Evolutionary conservation across 2,888 invertebrate genomes (phyloP), one percentile per base, ranked within the genome.

Genomic region (Andrena praecox): DNA sequence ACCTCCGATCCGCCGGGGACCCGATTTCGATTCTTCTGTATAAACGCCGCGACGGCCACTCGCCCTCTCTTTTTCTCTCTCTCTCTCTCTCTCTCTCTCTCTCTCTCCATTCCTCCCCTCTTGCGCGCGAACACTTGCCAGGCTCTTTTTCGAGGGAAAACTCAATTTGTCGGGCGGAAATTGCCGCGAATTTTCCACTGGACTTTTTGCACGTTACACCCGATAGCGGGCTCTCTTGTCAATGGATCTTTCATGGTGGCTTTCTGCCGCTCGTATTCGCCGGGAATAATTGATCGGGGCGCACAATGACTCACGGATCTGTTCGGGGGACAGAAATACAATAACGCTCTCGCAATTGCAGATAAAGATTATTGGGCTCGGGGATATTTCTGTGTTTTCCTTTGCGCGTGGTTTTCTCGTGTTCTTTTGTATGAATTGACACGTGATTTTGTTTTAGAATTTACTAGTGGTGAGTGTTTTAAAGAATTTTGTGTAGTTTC

Each of bases 1-100:
- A 8, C 24, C 70, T 56, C 60, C 29, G 31, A 10, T 27, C 72
- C 70, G 31, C 16, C 29, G 63, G 33, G 60, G 71, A 71, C 77
- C 80, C 72, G 64, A 87, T 80, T 77, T 82, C 35, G 66, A 67
- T 67, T 42, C 48, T 73, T 33, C 48, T 63, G 42, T 71, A 75
- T 64, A 56, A 52, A 31, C 68, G 66, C 24, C 56, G 24, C 24
- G 8, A 54, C 16, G 29, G 48, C 69, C 42, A 27, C 60, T 73
- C 54, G 62, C 64, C 67, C 59, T 8, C 16, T 54, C n/a, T 16
- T n/a, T 52, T 71, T 52, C 33, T n/a, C 12, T 20, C 24, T 20
- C 35, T 63, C 31, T 7, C 35, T 31, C 42, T 31, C 52, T 20
- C 20, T n/a, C 20, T 20, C 35, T 63, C 31, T 7, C 35, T 31